Evolutionary conservation across 2,888 invertebrate genomes (phyloP).

Genomic region (Tachina fera): DNA sequence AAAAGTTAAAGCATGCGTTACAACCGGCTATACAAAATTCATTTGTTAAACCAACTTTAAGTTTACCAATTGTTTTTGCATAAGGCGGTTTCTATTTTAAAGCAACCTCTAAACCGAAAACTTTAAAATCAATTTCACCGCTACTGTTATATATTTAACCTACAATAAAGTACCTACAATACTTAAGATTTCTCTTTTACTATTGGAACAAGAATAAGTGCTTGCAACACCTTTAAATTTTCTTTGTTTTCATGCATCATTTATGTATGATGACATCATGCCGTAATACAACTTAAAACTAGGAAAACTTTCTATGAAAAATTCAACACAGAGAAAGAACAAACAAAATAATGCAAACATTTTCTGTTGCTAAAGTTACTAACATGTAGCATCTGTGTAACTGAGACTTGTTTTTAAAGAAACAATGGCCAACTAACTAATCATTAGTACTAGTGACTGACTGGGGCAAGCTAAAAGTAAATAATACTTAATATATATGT

Average conservation of each 20-base stretch:
- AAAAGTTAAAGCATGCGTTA: no score
- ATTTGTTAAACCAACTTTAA: no score
- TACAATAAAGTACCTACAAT: not conserved
- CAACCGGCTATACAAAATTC: no score
- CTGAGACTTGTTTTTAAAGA: no score
- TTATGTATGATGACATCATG: slow-evolving; percentile 63
- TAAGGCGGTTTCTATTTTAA: not conserved
- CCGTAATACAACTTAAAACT: slow-evolving; percentile 10
- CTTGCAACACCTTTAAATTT: slow-evolving; percentile 75
- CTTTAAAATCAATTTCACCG: not conserved
- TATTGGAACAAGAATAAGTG: slow-evolving; percentile 55
- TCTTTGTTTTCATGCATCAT: slow-evolving; percentile 61
- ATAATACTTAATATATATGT: no score
- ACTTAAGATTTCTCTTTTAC: slow-evolving; percentile 1
- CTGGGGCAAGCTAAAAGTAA: no score
- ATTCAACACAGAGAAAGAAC: slow-evolving; percentile 49
- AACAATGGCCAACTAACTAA: no score
- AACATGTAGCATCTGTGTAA: no score
- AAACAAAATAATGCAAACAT: slow-evolving; percentile 21
- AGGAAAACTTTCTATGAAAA: slow-evolving; percentile 78
- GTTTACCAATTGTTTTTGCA: no score
- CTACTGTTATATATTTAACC: not conserved
- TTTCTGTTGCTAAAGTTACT: not conserved
- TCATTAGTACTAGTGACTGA: no score
- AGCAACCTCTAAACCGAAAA: not conserved